A percentile compares a stretch with the other conserved stretches of the same genome.
Conservation (phyloP, 1,140 invertebrate species). For the Lucilia cuprina region DNA sequence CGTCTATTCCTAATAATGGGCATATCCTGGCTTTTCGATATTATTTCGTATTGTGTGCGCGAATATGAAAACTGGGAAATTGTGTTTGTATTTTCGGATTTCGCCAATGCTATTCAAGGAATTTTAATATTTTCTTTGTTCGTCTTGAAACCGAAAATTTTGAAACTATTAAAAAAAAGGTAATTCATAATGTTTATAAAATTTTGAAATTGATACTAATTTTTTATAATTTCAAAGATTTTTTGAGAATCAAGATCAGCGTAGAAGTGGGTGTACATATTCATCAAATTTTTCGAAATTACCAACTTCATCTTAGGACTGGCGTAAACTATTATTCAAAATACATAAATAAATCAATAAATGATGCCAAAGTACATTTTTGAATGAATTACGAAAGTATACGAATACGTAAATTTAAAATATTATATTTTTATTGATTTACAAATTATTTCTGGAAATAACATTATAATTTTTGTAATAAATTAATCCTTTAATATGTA, state of each 20-base stretch:
- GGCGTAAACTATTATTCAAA: too few species aligned
- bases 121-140: constrained; percentile 71
- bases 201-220: background rate
- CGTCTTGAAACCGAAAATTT: constrained; percentile 65
- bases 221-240: background rate
- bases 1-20: constrained; percentile 79
- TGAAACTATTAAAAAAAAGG: constrained; percentile 7
- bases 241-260: background rate
- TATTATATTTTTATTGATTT: too few species aligned
- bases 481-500: too few species aligned
- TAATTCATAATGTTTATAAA: background rate
- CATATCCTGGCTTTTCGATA: constrained; percentile 75
- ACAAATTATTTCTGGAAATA: too few species aligned
- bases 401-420: too few species aligned
- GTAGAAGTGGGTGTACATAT: background rate
- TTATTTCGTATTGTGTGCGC: constrained; percentile 69
- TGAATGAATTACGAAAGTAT: too few species aligned
- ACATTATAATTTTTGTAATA: too few species aligned
- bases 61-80: constrained; percentile 52
- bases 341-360: too few species aligned
- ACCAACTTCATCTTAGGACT: background rate
- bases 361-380: too few species aligned
- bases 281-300: background rate
- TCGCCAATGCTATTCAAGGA: constrained; percentile 66
- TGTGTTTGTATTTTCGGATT: constrained; percentile 67